Conservation (phyloP, 2,797 vertebrate species). For the Alectoris magna region DNA sequence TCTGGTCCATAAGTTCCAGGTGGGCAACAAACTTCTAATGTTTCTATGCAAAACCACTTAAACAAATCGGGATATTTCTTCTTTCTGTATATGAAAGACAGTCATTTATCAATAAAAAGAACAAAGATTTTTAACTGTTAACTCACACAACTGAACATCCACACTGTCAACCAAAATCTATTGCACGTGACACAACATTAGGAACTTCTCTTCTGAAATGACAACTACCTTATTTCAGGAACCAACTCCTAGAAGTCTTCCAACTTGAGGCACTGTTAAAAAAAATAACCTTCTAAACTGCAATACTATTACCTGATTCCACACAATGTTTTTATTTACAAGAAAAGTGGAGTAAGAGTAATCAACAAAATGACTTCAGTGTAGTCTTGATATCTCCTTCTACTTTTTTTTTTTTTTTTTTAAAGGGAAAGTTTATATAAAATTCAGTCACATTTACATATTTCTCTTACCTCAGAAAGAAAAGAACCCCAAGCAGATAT, state of each 20-base stretch:
- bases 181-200: not conserved
- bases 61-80: constrained; percentile 89
- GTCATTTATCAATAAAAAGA: not conserved
- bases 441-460: not conserved
- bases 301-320: not conserved
- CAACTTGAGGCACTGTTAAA: not conserved
- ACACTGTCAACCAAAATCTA: not conserved
- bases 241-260: not conserved
- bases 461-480: not conserved
- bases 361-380: not conserved
- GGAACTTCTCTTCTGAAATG: not conserved
- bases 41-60: constrained; percentile 96
- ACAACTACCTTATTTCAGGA: not conserved
- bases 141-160: not conserved
- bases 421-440: not conserved
- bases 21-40: constrained; percentile 90
- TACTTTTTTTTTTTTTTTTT: not conserved
- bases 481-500: not conserved
- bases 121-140: not conserved
- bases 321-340: not conserved
- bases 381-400: not conserved
- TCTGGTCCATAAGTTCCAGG: constrained; percentile 91
- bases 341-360: not conserved
- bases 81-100: constrained; percentile 82
- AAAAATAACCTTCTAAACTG: not conserved